phyloP scores from a whole-genome alignment of 2,888 invertebrate species.

The Morinoia aosen region DNA sequence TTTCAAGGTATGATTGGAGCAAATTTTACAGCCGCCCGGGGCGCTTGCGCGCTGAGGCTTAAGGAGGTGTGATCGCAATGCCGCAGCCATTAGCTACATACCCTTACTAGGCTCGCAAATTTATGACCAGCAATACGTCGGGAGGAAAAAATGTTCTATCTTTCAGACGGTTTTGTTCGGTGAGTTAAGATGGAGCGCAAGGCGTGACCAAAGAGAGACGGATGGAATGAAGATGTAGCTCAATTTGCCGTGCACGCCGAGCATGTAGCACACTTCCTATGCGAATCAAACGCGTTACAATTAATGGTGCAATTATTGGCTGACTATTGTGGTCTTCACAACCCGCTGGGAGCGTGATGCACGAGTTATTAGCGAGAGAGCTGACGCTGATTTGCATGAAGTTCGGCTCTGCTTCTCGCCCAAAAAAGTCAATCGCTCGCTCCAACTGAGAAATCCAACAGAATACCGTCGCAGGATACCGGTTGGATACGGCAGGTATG shows the following conservation, averaged over 20 bases:
- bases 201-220: conserved; percentile 13
- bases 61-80: conserved; percentile 13
- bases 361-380: neutral
- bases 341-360: neutral
- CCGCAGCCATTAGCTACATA: conserved; percentile 20
- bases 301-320: conserved; percentile 21
- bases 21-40: neutral
- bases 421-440: neutral
- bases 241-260: neutral
- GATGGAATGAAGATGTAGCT: conserved; percentile 20
- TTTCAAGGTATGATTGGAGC: neutral
- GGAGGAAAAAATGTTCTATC: conserved; percentile 20
- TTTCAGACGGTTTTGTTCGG: neutral
- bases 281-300: neutral
- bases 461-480: neutral
- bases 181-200: neutral
- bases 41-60: neutral
- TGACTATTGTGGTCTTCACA: neutral
- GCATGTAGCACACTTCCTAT: neutral
- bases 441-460: neutral
- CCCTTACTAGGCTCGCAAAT: neutral
- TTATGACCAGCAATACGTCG: conserved; percentile 31
- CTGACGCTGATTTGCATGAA: neutral
- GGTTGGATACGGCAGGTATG: neutral
- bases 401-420: neutral